These are phyloP conservation scores for Oppia nitens DNA, from an alignment of 1,140 invertebrate genomes.

Conservation along the genomic window DNA sequence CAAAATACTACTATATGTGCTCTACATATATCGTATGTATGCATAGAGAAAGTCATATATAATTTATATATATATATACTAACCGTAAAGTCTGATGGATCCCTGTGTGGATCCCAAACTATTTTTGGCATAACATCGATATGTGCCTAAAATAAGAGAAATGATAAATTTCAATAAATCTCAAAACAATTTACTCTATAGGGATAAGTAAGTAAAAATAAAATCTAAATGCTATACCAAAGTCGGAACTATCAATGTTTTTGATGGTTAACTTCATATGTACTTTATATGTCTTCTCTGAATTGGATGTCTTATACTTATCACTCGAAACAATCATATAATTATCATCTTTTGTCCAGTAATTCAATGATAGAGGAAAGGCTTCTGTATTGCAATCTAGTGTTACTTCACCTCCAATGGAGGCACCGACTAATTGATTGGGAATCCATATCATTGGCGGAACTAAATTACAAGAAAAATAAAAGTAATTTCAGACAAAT, in stretches of 20 bases:
- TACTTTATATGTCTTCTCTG: constrained; percentile 21
- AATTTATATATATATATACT: constrained; percentile 28
- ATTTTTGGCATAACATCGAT: constrained; percentile 82
- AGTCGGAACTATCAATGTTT: constrained; percentile 37
- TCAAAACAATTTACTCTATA: too few relatives aligned
- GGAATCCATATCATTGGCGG: constrained; percentile 34
- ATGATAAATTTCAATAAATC: background rate
- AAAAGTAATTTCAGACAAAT: too few relatives aligned
- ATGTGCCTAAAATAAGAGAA: constrained; percentile 44
- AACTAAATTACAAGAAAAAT: too few relatives aligned
- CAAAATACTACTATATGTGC: background rate
- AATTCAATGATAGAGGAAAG: constrained; percentile 21
- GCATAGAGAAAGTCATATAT: background rate
- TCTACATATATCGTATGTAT: background rate
- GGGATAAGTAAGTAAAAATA: constrained; percentile 30
- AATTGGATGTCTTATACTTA: constrained; percentile 20
- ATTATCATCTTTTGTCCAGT: constrained; percentile 23
- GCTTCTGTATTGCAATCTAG: constrained; percentile 31
- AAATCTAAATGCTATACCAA: constrained; percentile 58
- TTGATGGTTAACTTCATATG: constrained; percentile 19
- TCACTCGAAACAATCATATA: constrained; percentile 20
- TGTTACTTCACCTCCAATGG: constrained; percentile 29
- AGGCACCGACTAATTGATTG: constrained; percentile 31
- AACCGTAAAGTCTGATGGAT: constrained; percentile 71
- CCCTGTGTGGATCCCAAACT: constrained; percentile 78